Evolutionary conservation across 2,888 invertebrate genomes (phyloP).

Genomic region (Dilophus febrilis): DNA sequence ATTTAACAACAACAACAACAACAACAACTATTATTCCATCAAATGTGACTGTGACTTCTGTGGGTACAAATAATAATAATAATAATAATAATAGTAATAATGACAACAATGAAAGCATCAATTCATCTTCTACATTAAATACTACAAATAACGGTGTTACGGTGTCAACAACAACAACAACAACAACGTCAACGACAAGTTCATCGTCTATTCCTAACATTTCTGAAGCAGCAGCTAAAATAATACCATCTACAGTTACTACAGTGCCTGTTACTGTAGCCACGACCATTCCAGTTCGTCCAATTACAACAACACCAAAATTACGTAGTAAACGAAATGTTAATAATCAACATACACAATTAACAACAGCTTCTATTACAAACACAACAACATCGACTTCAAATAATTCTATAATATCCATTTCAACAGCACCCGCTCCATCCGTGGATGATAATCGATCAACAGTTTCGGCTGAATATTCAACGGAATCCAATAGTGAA

Average conservation of each 20-base stretch:
- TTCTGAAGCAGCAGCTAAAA: not conserved
- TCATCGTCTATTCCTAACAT: no score
- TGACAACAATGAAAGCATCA: no score
- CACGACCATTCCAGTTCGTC: constrained; percentile 9
- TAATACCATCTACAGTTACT: constrained; percentile 4
- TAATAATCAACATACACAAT: constrained; percentile 12
- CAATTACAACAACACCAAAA: constrained; percentile 25
- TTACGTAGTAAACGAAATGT: constrained; percentile 20
- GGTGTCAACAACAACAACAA: constrained; percentile 6
- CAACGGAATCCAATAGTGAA: constrained; percentile 48
- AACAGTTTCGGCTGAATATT: constrained; percentile 45
- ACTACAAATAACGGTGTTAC: not conserved
- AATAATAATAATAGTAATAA: no score
- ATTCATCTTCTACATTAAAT: no score
- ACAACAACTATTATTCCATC: no score
- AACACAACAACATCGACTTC: constrained; percentile 21
- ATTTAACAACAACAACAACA: no score
- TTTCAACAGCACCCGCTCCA: no score
- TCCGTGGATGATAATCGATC: no score
- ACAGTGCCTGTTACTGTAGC: constrained; percentile 9
- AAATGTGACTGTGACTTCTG: no score
- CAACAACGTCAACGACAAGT: constrained; percentile 5
- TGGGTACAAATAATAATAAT: no score
- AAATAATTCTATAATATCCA: constrained; percentile 28
- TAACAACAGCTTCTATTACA: constrained; percentile 14